phyloP scores from a whole-genome alignment of 2,888 invertebrate genomes.

The Seira musarum region DNA sequence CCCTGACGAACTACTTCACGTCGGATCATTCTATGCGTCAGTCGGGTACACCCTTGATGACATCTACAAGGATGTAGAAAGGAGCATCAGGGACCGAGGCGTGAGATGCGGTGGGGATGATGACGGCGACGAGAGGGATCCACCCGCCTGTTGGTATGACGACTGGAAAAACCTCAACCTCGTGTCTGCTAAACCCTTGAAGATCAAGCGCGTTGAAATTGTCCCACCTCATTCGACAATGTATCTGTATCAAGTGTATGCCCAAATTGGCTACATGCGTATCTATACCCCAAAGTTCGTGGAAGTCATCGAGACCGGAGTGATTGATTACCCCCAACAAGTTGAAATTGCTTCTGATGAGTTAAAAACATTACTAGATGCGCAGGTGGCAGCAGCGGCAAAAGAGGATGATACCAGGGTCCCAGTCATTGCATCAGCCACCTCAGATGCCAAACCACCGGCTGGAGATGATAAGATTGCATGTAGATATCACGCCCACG shows the following conservation, averaged over 20 bases:
- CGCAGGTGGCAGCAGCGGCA: neutral
- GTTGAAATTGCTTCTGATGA: slow-evolving; percentile 8
- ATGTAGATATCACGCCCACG: neutral
- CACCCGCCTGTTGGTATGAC: neutral
- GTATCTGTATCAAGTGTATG: slow-evolving; percentile 14
- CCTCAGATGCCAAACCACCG: neutral
- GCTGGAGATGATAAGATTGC: neutral
- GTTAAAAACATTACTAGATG: neutral
- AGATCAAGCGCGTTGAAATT: neutral
- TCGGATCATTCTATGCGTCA: slow-evolving; percentile 43
- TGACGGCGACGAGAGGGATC: neutral
- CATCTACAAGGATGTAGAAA: slow-evolving; percentile 10
- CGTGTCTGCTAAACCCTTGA: no score
- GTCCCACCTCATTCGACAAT: neutral
- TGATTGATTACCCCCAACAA: no score
- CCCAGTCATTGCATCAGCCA: neutral
- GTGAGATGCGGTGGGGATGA: no score
- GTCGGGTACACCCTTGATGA: slow-evolving; percentile 34
- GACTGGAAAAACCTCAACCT: no score
- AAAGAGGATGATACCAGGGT: neutral
- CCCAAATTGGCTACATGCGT: neutral
- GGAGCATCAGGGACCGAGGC: neutral
- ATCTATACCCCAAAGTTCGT: slow-evolving; percentile 23
- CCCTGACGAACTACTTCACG: neutral
- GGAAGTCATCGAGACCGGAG: slow-evolving; percentile 15